Evolutionary conservation across 2,113 vertebrate species (phyloP), one percentile per base, ranked within the genome.

Genomic region (Australoheros scitulus): DNA sequence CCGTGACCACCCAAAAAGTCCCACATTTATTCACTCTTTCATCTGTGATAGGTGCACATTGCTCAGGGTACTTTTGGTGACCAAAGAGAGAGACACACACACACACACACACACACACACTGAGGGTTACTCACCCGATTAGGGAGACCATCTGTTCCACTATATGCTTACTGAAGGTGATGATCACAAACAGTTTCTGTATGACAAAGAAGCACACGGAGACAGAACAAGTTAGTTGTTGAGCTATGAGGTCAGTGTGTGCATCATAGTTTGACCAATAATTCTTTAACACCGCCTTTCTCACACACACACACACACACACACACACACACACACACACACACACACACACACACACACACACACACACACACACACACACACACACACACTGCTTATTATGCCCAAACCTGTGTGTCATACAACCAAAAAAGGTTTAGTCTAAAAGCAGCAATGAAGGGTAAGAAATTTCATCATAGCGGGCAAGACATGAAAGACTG

Each of bases 131-230:
- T 99, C 95, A 99, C 97, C 97, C 97, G 59, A 97, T 97, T 84
- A 98, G 95, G 87, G 96, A 94, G 93, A 97, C 97, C 97, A 98
- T 99, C 96, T 98, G 97, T 89, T 99, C 97, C 94, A 97, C 97
- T 88, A 97, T 98, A 94, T 97, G 96, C 92, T 96, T 97, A 96
- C 96, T 97, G 96, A 97, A 98, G 79, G 97, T 98, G 95, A 98
- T 90, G 83, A 98, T 97, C 86, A 98, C 97, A 84, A 99, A 97
- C 82, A 97, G 96, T 97, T 98, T 98, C 97, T 98, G 96, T 90
- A 94, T 94, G 94, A 92, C 89, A 88, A 91, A 94, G 92, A 94
- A 94, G 92, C 47, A 94, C 94, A 90, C 80, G 87, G 84, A 91
- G 89, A 95, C 61, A 61, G 41, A 83, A 58, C 75, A 56, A 80